These are phyloP conservation scores for Drosophila meridiana DNA, from an alignment of 2,888 invertebrate species.

Conservation along the genomic window DNA sequence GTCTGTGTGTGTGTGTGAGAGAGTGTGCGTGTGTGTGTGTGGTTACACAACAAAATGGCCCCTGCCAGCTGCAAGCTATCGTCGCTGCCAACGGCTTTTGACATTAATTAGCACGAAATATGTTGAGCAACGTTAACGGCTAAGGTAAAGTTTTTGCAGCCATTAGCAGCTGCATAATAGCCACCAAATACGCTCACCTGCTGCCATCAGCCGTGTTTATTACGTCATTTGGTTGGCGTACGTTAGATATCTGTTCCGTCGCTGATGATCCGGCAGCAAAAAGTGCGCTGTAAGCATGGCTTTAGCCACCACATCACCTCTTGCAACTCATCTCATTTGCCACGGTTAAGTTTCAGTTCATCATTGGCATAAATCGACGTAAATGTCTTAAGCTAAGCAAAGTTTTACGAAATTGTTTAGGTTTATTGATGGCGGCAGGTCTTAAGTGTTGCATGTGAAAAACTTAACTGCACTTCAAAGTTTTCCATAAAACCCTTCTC, in stretches of 20 bases:
- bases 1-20: constrained; percentile 11
- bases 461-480: not conserved
- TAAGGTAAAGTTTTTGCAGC: constrained; percentile 69
- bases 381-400: constrained; percentile 38
- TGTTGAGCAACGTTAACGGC: constrained; percentile 51
- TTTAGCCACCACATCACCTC: constrained; percentile 34
- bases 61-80: constrained; percentile 46
- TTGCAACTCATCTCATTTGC: constrained; percentile 19
- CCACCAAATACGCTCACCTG: constrained; percentile 45
- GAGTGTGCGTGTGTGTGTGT: constrained; percentile 21
- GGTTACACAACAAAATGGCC: constrained; percentile 54
- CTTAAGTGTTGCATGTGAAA: not conserved
- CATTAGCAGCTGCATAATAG: constrained; percentile 73
- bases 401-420: constrained; percentile 44
- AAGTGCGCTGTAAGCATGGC: constrained; percentile 45
- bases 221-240: constrained; percentile 57
- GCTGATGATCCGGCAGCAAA: constrained; percentile 5
- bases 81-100: constrained; percentile 62
- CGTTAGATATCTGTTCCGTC: not conserved
- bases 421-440: not conserved
- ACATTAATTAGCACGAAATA: constrained; percentile 77
- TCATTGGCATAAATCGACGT: constrained; percentile 51
- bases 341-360: constrained; percentile 34
- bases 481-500: not conserved
- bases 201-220: constrained; percentile 56